These are phyloP conservation scores for Larimichthys polyactis DNA, from an alignment of 2,113 vertebrate species.

Conservation along the genomic window DNA sequence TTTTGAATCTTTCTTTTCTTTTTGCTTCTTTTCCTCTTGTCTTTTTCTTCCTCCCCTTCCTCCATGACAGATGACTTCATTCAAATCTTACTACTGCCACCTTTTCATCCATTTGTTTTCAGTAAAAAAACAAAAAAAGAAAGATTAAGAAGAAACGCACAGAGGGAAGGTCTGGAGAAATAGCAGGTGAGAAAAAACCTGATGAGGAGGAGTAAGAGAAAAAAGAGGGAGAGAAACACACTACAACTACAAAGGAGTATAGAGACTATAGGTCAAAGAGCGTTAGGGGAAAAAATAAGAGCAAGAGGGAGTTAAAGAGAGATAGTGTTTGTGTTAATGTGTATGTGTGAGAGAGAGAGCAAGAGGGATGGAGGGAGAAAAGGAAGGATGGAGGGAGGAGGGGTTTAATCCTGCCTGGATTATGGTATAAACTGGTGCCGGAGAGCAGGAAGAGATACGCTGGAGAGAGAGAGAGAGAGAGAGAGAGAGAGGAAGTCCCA, in stretches of 20 bases:
- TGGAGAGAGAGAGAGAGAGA: slow-evolving; percentile 47
- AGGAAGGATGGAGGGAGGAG: slow-evolving; percentile 72
- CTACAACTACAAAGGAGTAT: slow-evolving; percentile 20
- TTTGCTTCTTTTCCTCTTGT: background rate
- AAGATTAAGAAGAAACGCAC: background rate
- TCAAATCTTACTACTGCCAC: background rate
- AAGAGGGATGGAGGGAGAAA: slow-evolving; percentile 38
- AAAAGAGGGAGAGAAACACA: background rate
- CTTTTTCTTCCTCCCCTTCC: background rate
- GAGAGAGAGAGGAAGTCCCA: slow-evolving; percentile 62
- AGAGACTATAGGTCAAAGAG: slow-evolving; percentile 50
- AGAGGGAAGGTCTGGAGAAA: background rate
- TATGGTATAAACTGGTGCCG: slow-evolving; percentile 78
- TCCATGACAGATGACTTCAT: background rate
- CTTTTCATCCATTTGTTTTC: background rate
- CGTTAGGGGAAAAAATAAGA: slow-evolving; percentile 12
- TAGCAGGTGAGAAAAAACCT: slow-evolving; percentile 2
- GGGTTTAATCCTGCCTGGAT: slow-evolving; percentile 83
- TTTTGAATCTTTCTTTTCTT: background rate
- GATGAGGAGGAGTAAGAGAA: background rate
- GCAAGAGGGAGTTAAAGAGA: slow-evolving; percentile 22
- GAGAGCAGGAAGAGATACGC: slow-evolving; percentile 64
- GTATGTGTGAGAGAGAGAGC: slow-evolving; percentile 16
- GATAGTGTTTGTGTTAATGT: slow-evolving; percentile 22
- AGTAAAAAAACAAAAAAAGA: background rate